Base-by-base conservation (phyloP, 2,888 invertebrate species). In the Anticlea derivata region DNA sequence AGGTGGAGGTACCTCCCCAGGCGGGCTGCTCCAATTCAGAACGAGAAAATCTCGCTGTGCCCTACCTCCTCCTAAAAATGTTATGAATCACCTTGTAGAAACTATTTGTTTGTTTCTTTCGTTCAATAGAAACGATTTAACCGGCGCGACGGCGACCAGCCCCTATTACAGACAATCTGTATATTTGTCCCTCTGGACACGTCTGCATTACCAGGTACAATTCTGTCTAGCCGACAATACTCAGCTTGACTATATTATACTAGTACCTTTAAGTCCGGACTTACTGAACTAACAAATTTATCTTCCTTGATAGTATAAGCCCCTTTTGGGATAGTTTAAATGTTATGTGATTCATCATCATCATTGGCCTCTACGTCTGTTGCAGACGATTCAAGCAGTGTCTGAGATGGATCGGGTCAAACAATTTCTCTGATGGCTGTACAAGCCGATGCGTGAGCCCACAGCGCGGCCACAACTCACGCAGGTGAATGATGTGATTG, bases 111-210 rank as follows among this genome's bases (percentile, higher is more conserved):
- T n/a, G 3, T 31, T 31, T 31, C 12, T 1, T 23, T 23, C 35
- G 11, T 35, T 35, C 11, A 12, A 37, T 37, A 12, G 24, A 24
- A 30, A 30, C 30, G 30, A 40, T 40, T 20, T 17, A 17, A 10
- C 24, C 24, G 12, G 11, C 22, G 39, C 35, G 38, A 7, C 24
- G n/a, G 12, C 30, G 23, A 7, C 30, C 12, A 11, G 44, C 8
- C 43, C 44, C 43, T 52, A 55, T 58, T 56, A 55, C 48, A 12
- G 57, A 29, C 51, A 53, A 58, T 60, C 58, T 49, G 49, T 41
- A 33, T 50, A 50, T 56, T 53, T 33, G 44, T 44, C 60, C 51
- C 55, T 12, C 10, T 43, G 43, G 55, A 23, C 50, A 55, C 56
- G 58, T 46, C 22, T 33, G 46, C 45, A 11, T 7, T 29, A 40